These are phyloP conservation scores for Nycticebus coucang DNA, from an alignment of 2,113 vertebrate genomes.

Conservation along the genomic window DNA sequence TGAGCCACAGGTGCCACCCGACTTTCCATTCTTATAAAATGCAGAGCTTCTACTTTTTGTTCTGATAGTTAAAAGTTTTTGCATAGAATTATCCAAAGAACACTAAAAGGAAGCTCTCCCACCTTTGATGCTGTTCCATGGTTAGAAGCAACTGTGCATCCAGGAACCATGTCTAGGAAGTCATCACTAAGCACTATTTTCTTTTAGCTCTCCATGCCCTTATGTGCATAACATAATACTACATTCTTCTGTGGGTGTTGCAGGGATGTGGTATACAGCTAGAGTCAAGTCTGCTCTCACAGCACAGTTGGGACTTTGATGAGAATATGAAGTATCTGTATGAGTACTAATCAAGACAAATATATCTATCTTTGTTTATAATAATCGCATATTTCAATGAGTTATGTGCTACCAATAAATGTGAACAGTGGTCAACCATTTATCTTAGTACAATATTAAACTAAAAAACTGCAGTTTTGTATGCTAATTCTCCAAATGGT, in stretches of 20 bases:
- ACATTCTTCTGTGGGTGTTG: neutral
- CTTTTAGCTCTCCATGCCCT: neutral
- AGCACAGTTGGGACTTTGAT: neutral
- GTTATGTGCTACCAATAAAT: constrained; percentile 31
- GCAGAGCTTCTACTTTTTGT: neutral
- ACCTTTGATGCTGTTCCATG: neutral
- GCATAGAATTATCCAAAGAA: neutral
- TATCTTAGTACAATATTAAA: constrained; percentile 40
- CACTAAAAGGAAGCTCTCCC: neutral
- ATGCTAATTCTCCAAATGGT: constrained; percentile 47
- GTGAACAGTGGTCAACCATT: neutral
- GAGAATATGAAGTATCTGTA: neutral
- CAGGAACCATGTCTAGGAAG: neutral
- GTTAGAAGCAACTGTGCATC: neutral
- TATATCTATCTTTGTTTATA: constrained; percentile 10
- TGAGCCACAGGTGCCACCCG: too few species aligned
- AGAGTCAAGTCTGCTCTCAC: neutral
- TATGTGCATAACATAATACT: neutral
- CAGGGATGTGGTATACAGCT: neutral
- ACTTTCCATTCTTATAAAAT: neutral
- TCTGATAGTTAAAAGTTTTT: neutral
- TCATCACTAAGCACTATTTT: neutral
- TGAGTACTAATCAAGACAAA: constrained; percentile 4
- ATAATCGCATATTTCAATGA: constrained; percentile 41
- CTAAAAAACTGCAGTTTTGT: constrained; percentile 58